Evolutionary conservation across 2,888 invertebrate species (phyloP).

Genomic region (Cosmopolites sordidus): DNA sequence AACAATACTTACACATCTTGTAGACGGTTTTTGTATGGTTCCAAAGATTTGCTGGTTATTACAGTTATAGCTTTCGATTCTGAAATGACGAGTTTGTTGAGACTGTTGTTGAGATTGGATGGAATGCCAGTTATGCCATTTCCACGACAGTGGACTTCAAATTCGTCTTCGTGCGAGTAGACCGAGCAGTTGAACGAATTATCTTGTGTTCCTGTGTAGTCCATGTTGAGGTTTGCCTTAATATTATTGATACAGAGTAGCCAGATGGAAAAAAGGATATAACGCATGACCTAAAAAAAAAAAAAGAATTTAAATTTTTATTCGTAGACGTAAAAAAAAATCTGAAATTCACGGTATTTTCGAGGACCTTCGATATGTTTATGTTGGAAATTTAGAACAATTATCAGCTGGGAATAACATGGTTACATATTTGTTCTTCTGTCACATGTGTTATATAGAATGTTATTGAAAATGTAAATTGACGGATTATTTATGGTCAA

Average conservation of each 20-base stretch:
- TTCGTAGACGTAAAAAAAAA: background rate
- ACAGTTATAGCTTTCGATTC: slow-evolving; percentile 42
- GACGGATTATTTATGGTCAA: no score
- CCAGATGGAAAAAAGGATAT: slow-evolving; percentile 12
- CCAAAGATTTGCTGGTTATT: slow-evolving; percentile 38
- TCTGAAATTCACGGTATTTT: background rate
- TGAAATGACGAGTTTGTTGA: slow-evolving; percentile 42
- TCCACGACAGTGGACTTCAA: slow-evolving; percentile 40
- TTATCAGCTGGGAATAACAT: background rate
- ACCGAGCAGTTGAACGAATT: slow-evolving; percentile 27
- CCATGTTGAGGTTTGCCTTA: slow-evolving; percentile 3
- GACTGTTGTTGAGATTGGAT: slow-evolving; percentile 35
- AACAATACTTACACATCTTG: slow-evolving; percentile 45
- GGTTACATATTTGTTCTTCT: background rate
- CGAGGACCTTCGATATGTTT: background rate
- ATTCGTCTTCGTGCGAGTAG: slow-evolving; percentile 27
- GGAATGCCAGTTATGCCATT: slow-evolving; percentile 39
- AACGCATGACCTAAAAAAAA: slow-evolving; percentile 27
- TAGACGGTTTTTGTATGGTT: slow-evolving; percentile 42
- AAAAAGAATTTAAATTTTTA: background rate
- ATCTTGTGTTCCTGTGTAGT: background rate
- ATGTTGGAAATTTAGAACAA: slow-evolving; percentile 1
- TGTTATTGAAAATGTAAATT: background rate
- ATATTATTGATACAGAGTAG: slow-evolving; percentile 11
- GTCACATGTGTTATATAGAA: background rate